Conservation (phyloP, 2,113 vertebrate genomes). For the Myrmophylax atrothorax region DNA sequence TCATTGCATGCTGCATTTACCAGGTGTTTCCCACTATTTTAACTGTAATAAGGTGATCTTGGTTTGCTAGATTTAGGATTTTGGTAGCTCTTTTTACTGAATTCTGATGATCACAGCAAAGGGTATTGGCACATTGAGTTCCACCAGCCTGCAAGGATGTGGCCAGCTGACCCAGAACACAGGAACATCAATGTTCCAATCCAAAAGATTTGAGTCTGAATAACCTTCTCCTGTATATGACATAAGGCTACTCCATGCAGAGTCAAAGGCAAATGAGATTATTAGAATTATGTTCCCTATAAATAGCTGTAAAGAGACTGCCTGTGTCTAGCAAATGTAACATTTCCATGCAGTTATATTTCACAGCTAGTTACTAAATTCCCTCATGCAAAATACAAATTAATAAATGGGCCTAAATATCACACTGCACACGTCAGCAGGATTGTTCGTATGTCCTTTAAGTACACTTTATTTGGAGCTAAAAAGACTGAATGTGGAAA, state of each 20-base stretch:
- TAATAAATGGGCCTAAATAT: conserved; percentile 40
- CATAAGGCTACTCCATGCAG: not conserved
- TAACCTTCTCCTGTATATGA: not conserved
- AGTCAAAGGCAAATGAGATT: conserved; percentile 8
- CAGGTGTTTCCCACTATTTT: not conserved
- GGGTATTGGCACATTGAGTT: not conserved
- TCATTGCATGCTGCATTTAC: not conserved
- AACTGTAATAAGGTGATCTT: conserved; percentile 26
- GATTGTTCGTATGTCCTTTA: not conserved
- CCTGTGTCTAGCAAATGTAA: not conserved
- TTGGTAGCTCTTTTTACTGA: not conserved
- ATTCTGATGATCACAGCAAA: not conserved
- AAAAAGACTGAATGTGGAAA: not conserved
- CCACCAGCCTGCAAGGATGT: not conserved
- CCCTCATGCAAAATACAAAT: conserved; percentile 39
- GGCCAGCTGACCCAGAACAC: not conserved
- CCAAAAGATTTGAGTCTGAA: not conserved
- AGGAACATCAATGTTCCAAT: not conserved
- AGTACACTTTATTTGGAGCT: not conserved
- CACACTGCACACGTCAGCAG: not conserved
- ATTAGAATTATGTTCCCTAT: not conserved
- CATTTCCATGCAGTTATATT: not conserved
- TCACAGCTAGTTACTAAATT: conserved; percentile 25
- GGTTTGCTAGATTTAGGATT: not conserved
- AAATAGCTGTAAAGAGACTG: conserved; percentile 2